Evolutionary conservation across 1,140 invertebrate species (phyloP), one percentile per base, ranked within the genome.

Genomic region (Cardiocondyla obscurior): DNA sequence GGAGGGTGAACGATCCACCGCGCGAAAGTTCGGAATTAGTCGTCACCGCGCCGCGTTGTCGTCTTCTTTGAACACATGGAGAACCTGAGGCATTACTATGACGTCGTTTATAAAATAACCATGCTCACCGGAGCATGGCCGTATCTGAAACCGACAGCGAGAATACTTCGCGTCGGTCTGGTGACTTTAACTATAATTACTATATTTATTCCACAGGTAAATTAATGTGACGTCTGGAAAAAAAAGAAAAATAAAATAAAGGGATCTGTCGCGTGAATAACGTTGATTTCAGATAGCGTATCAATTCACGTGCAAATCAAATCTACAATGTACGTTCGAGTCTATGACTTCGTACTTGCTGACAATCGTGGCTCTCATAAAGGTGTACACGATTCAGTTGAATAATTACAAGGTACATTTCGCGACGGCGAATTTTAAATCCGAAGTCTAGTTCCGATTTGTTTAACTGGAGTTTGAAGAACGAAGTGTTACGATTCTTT

Each of bases 41-140:
- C 25, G 4, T 33, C 12, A 16, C 5, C 4, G 7, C 25, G 12
- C 28, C 25, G n/a, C 16, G 28, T 0, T 8, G 16, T 19, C 7
- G 49, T 60, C n/a, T 73, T 7, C 5, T n/a, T 3, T 2, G 12
- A 33, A 4, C 33, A 49, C 4, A 67, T 77, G 22, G 22, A 77
- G 2, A 28, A 14, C 36, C 4, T 6, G 44, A 73, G 4, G 19
- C 8, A 36, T 83, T 67, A 77, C 12, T 79, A 83, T 28, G 22
- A 44, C 30, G 16, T 67, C 12, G 33, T 53, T 7, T 28, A 36
- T 1, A 77, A 22, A 42, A 30, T 79, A 57, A 57, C 39, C 5
- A 65, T 28, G 25, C 2, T 77, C 10, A 30, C 30, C 8, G 81
- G 81, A 12, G 3, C 8, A 7, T 83, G 81, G 81, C 81, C 81